Base-by-base conservation (phyloP, 30 jellyfish, hydroid and myxozoan species). In the Aurelia aurita region DNA sequence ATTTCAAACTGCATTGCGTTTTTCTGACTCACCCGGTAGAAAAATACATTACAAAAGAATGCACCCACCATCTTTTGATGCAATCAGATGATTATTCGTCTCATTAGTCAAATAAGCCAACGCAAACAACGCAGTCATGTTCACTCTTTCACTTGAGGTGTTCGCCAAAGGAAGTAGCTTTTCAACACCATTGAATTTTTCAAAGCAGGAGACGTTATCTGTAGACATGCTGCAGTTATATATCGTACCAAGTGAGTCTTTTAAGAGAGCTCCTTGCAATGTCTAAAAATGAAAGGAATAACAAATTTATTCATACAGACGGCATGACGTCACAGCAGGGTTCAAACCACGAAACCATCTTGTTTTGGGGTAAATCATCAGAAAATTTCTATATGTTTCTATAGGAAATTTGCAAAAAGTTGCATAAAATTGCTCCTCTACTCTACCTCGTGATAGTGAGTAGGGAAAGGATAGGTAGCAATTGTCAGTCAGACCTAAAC, bases 81-180 rank as follows among this genome's bases (percentile, higher is more conserved):
- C 54, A 62, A 90, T 90, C 70, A 90, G 22, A 49, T 90, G 91
- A 58, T 83, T 81, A 69, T 90, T 76, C 69, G 68, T 80, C 46
- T 90, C 97, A 43, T 82, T 87, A 12, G 75, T 90, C 85, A 90
- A 70, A 47, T 90, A 83, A 8, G 95, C 80, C 77, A 90, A 47
- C 1, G 84, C 82, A 69, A 90, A 84, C 61, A 82, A 46, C 15
- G 35, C 83, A 15, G 72, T 32, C 95, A 85, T 73, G 47, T 85
- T 74, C 3, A 61, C 70, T 31, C 77, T 45, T 47, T 73, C 95
- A 74, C 59, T 85, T 29, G 85, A 62, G 10, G 89, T 62, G 12
- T 47, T 53, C 7, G 34, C 7, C 20, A 85, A 58, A 4, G 57
- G 20, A 35, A 74, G 58, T 21, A 85, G 57, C 54, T 77, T 85